Evolutionary conservation across 2,113 vertebrate genomes (phyloP), one percentile per base, ranked within the genome.

Genomic region (Triplophysa tibetana): DNA sequence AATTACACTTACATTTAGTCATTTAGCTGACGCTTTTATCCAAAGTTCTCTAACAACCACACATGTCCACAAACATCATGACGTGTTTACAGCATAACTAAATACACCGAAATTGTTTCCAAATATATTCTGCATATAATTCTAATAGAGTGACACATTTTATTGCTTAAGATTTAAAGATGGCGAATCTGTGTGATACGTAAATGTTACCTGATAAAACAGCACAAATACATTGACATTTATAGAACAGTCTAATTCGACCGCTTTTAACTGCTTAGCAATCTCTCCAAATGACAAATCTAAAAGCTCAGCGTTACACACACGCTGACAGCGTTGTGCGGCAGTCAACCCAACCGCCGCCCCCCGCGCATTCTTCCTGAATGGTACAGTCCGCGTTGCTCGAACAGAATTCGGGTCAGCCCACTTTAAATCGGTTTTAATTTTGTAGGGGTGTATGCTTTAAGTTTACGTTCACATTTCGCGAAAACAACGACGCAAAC

Each of bases 301-400:
- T 24, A 67, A 67, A 50, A 61, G 43, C 43, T 62, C 77, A 58
- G 79, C 62, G 29, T 62, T 17, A 60, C 70, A 60, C 14, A 41
- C 16, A 29, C 9, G 11, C 50, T 38, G 2, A 43, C 23, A 70
- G 33, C 48, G 17, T 45, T 56, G 11, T 41, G 64, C 16, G 13
- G 61, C 77, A 17, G 61, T 23, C 45, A 60, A 21, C 56, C 70
- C 62, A 17, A 14, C 61, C 65, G 63, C 21, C 5, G 58, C 78
- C 60, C 87, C 85, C 86, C 76, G 61, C 80, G 70, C 56, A 67
- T 80, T 80, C 48, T 21, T 24, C 19, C 52, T 41, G 50, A 86
- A 77, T 88, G 87, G 87, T 87, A 88, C 80, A 41, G 78, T 83
- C 87, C 77, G 21, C n/a, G 26, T 81, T 80, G 74, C 52, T 78